These are phyloP conservation scores for Beroe forskalii DNA, from an alignment of 37 sponge, comb jelly and placozoan genomes.

Conservation along the genomic window DNA sequence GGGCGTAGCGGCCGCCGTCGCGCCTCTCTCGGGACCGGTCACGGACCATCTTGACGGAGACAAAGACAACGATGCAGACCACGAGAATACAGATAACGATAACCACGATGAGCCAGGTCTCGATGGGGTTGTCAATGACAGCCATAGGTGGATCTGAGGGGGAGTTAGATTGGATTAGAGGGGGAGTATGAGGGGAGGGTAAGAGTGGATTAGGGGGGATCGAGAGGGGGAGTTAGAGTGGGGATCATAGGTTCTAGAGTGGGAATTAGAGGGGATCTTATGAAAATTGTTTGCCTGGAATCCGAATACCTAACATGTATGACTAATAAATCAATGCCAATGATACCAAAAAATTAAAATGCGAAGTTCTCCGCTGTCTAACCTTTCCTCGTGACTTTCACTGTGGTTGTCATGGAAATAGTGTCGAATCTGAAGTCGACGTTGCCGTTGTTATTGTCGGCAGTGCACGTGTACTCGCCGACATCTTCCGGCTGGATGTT, in stretches of 20 bases:
- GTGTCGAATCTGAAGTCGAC: not conserved
- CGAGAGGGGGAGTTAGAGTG: no score
- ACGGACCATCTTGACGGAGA: constrained; percentile 63
- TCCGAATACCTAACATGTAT: no score
- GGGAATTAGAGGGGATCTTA: no score
- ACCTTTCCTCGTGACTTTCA: constrained; percentile 57
- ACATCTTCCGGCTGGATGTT: not conserved
- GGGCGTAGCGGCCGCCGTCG: not conserved
- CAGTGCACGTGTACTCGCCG: constrained; percentile 55
- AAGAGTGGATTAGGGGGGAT: no score
- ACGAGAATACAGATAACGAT: constrained; percentile 65
- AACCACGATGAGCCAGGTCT: constrained; percentile 56
- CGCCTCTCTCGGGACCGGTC: constrained; percentile 29
- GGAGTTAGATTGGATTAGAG: no score
- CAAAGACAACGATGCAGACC: constrained; percentile 57
- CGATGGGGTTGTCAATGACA: constrained; percentile 64
- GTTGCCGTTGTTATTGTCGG: constrained; percentile 23
- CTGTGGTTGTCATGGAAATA: constrained; percentile 15
- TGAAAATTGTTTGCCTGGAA: no score
- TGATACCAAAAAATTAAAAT: no score
- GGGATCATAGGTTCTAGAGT: no score
- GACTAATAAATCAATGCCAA: no score
- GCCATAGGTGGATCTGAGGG: not conserved
- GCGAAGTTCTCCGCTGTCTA: no score
- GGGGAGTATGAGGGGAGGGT: no score